Conservation (phyloP, 2,888 invertebrate genomes). For the Invenusta paracnida region DNA sequence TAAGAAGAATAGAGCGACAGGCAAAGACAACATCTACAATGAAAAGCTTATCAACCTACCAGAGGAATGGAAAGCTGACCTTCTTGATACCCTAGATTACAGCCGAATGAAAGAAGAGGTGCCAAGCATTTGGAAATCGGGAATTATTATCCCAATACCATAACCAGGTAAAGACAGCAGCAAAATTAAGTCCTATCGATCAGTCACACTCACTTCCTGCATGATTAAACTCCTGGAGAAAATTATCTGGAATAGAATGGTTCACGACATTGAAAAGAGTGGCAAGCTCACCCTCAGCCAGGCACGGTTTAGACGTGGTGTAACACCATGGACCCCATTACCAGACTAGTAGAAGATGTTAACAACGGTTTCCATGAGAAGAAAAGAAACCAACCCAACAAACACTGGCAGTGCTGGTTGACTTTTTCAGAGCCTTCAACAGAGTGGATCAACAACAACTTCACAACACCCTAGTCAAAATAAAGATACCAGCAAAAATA, state of each 20-base stretch:
- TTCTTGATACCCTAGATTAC: neutral
- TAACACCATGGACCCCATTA: neutral
- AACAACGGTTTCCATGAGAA: neutral
- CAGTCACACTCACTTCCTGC: constrained; percentile 8
- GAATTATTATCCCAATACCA: neutral
- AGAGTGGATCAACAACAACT: neutral
- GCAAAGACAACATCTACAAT: neutral
- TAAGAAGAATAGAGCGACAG: neutral
- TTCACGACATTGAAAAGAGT: neutral
- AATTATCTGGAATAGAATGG: neutral
- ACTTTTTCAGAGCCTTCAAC: neutral
- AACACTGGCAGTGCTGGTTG: neutral
- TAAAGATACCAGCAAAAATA: neutral
- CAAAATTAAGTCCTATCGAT: neutral
- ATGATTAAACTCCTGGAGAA: neutral
- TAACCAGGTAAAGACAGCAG: neutral
- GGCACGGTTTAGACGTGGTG: neutral
- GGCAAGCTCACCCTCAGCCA: neutral
- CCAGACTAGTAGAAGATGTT: constrained; percentile 15
- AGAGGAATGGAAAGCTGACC: neutral
- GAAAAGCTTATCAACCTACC: neutral
- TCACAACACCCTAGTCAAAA: neutral
- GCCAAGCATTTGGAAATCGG: neutral
- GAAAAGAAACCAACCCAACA: neutral
- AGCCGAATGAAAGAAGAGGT: neutral